Percentiles rank a stretch among this genome's conserved stretches.
Conservation (phyloP, 2,797 vertebrate genomes). For the Tamandua tetradactyla region DNA sequence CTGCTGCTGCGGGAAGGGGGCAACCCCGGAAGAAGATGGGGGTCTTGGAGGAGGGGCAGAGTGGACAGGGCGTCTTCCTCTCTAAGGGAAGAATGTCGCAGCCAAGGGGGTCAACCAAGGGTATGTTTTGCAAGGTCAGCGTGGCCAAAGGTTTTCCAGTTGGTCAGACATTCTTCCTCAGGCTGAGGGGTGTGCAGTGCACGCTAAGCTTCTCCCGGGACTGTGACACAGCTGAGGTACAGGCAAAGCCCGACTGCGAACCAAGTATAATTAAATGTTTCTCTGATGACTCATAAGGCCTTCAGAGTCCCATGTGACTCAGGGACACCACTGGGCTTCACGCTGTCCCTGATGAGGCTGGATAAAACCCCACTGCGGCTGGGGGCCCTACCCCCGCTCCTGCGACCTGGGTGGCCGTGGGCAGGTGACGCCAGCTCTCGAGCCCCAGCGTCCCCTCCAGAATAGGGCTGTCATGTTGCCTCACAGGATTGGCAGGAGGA, state of each 20-base stretch:
- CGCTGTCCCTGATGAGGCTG: neutral
- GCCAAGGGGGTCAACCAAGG: neutral
- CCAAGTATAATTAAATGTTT: constrained; percentile 56
- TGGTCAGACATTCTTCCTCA: neutral
- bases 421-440: constrained; percentile 24
- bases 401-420: constrained; percentile 30
- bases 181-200: neutral
- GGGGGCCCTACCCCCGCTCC: neutral
- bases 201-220: neutral
- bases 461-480: neutral
- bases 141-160: neutral
- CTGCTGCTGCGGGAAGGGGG: neutral
- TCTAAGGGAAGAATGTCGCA: neutral
- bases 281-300: constrained; percentile 59
- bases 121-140: neutral
- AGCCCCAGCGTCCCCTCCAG: neutral
- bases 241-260: neutral
- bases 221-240: constrained; percentile 15
- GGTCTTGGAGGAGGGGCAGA: neutral
- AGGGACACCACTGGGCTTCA: constrained; percentile 24
- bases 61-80: neutral
- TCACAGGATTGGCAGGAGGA: neutral
- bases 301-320: neutral
- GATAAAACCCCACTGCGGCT: constrained; percentile 19
- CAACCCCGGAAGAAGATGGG: neutral